Base-by-base conservation (phyloP, 2,888 invertebrate genomes). In the Rugalucina vietnamica region DNA sequence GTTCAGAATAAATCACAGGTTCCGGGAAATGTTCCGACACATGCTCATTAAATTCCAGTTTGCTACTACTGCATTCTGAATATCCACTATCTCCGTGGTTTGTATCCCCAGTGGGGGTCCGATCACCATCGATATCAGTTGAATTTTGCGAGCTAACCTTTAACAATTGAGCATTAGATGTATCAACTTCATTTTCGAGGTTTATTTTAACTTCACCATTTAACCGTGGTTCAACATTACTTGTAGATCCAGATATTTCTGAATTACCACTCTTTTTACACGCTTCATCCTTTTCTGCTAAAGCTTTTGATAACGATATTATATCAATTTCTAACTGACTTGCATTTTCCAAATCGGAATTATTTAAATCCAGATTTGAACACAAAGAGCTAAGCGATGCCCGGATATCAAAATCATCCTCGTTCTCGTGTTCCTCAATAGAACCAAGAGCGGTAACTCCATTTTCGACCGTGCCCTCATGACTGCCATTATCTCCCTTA, bases 1-100 rank as follows among this genome's bases (percentile, higher is more conserved):
- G 86, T 75, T 86, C 86, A 37, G 86, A 86, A 86, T 86, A 86
- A 57, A 86, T 84, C 60, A 84, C 80, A 37, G 75, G 54, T 49
- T 85, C 85, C 29, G 71, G 54, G 14, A 50, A 69, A 60, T 86
- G 70, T n/a, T 82, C 80, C n/a, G 80, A 70, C 34, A 78, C 57
- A 39, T 84, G 84, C 54, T 86, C 86, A 37, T 65, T 81, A 37
- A 81, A 81, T 37, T 81, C 82, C 29, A 69, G 36, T 70, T 69
- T 60, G 32, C 60, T 77, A 14, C 76, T 50, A 34, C 57, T 77
- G 12, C 73, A 74, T 32, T 83, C 83, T 43, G 83, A 73, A 73
- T 76, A 82, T 37, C 82, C 79, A 36, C 82, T 79, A 50, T 79
- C 82, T 49, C 75, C 76, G 39, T 80, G 70, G n/a, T 36, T 39